Conservation (phyloP, 2,113 vertebrate species). For the cat (Felis catus) region F.catus_Fca126_mat1.0 CM031415.1:114126001-114126500, state of each 20-base stretch:
- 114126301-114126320: neutral
- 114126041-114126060: neutral
- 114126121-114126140: conserved; percentile 96
- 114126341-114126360: neutral
- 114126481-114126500: conserved; percentile 73
- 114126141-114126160: conserved; percentile 93
- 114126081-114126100: conserved; percentile 59
- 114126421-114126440: neutral
- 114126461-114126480: neutral
- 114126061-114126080: neutral
- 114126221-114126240: conserved; percentile 86
- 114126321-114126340: neutral
- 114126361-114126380: neutral
- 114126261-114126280: neutral
- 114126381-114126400: neutral
- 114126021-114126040: conserved; percentile 42
- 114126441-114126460: neutral
- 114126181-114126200: conserved; percentile 92
- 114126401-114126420: neutral
- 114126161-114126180: conserved; percentile 98
- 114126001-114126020: neutral
- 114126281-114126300: neutral
- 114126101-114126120: conserved; percentile 96
- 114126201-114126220: conserved; percentile 98
- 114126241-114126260: fast-evolving